These are phyloP conservation scores for Pachycephus smyrnensis DNA, from an alignment of 2,888 invertebrate species.

Conservation along the genomic window DNA sequence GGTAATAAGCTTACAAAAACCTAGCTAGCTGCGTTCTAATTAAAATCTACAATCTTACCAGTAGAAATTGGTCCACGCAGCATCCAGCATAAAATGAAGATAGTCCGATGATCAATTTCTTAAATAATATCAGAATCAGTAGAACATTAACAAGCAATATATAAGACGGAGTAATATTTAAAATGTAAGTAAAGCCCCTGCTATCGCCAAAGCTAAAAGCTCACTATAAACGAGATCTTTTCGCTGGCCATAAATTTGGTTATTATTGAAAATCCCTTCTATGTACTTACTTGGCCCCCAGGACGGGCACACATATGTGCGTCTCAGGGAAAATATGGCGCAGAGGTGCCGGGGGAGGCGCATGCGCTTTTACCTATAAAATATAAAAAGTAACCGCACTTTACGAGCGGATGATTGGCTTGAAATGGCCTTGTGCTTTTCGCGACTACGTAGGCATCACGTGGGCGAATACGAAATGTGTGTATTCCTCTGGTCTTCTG, in stretches of 20 bases:
- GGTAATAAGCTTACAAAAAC: neutral
- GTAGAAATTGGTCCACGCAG: neutral
- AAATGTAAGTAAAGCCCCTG: neutral
- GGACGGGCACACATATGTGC: slow-evolving; percentile 8
- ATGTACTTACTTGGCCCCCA: slow-evolving; percentile 7
- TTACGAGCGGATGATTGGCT: neutral
- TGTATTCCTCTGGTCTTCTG: neutral
- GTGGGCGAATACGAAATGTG: neutral
- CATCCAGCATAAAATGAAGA: neutral
- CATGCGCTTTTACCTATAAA: neutral
- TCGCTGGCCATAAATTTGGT: slow-evolving; percentile 37
- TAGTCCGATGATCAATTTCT: neutral
- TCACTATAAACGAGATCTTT: slow-evolving; percentile 30
- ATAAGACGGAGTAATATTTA: neutral
- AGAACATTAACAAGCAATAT: neutral
- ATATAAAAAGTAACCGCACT: neutral
- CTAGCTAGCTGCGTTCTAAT: neutral
- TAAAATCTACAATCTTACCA: neutral
- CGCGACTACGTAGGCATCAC: neutral
- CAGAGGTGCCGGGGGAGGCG: neutral
- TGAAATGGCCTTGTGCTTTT: neutral
- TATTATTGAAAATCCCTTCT: slow-evolving; percentile 46
- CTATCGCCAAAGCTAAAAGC: slow-evolving; percentile 33
- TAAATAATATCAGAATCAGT: neutral
- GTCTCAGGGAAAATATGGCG: neutral